These are phyloP conservation scores for Anabas testudineus DNA, from an alignment of 2,797 vertebrate species.

Conservation along the genomic window DNA sequence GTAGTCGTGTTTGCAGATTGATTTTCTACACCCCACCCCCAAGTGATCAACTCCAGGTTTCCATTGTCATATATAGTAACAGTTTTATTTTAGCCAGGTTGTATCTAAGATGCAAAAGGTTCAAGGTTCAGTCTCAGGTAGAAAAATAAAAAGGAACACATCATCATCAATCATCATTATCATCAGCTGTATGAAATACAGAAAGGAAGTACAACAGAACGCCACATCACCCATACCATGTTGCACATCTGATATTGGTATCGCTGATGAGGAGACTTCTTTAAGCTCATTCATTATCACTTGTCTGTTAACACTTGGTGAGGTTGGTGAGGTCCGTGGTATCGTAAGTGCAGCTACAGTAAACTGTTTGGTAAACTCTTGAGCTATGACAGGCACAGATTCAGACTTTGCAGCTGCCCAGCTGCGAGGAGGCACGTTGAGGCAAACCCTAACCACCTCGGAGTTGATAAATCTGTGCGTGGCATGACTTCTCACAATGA, in stretches of 20 bases:
- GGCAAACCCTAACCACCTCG: conserved; percentile 35
- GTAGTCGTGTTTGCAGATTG: no score
- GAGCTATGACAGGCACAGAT: conserved; percentile 79
- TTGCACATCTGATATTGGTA: conserved; percentile 69
- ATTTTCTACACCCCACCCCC: not conserved
- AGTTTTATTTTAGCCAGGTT: conserved; percentile 83
- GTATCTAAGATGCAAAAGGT: conserved; percentile 87
- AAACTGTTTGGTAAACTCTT: conserved; percentile 77
- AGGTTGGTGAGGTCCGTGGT: conserved; percentile 76
- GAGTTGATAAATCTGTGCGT: conserved; percentile 64
- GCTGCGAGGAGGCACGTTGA: conserved; percentile 47
- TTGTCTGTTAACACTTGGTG: conserved; percentile 68
- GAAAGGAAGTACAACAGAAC: conserved; percentile 72
- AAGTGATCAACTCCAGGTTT: conserved; percentile 42
- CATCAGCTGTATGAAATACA: conserved; percentile 80
- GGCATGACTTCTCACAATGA: conserved; percentile 59
- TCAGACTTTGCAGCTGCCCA: conserved; percentile 54
- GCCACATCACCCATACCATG: conserved; percentile 65
- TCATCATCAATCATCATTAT: conserved; percentile 72
- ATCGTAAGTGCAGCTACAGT: conserved; percentile 79
- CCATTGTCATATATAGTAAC: conserved; percentile 65
- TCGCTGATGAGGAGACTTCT: conserved; percentile 57
- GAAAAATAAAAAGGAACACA: conserved; percentile 86
- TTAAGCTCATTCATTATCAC: conserved; percentile 39
- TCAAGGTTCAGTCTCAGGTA: conserved; percentile 82